A percentile compares a stretch with the other conserved stretches of the same genome.
phyloP scores from a whole-genome alignment of 2,888 invertebrate species.

The Melinaea marsaeus region DNA sequence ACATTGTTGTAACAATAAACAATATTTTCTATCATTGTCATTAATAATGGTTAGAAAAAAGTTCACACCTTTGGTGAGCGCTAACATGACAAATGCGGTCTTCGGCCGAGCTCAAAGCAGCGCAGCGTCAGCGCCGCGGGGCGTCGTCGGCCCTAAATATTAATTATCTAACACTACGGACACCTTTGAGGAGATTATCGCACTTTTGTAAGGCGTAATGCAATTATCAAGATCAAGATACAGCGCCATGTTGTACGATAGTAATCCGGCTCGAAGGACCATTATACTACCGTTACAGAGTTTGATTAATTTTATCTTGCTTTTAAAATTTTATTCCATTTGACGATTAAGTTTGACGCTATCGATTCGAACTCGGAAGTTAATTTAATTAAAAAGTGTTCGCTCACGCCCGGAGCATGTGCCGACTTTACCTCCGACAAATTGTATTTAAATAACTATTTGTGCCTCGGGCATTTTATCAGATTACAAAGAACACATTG shows the following conservation, averaged over 20 bases:
- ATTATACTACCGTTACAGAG: constrained; percentile 24
- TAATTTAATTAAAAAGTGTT: constrained; percentile 68
- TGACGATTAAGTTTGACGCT: constrained; percentile 31
- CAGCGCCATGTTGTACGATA: constrained; percentile 40
- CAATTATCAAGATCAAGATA: constrained; percentile 65
- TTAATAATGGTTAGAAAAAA: constrained; percentile 75
- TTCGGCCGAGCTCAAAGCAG: constrained; percentile 57
- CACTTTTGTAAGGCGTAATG: constrained; percentile 59
- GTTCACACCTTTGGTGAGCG: constrained; percentile 74
- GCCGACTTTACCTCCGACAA: constrained; percentile 39
- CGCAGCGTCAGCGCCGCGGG: constrained; percentile 66
- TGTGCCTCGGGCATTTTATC: constrained; percentile 40
- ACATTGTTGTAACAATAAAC: constrained; percentile 70
- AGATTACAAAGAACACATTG: constrained; percentile 4
- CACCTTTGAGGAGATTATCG: constrained; percentile 76
- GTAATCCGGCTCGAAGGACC: constrained; percentile 34
- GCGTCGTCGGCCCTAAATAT: constrained; percentile 70
- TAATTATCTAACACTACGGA: constrained; percentile 74
- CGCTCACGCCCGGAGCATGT: constrained; percentile 60
- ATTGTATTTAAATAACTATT: constrained; percentile 46
- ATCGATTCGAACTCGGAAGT: constrained; percentile 47
- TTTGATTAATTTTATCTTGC: constrained; percentile 20
- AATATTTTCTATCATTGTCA: constrained; percentile 76
- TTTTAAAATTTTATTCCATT: not conserved
- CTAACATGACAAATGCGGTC: constrained; percentile 76